phyloP scores from a whole-genome alignment of 2,888 invertebrate genomes.

The Clitarchus hookeri region DNA sequence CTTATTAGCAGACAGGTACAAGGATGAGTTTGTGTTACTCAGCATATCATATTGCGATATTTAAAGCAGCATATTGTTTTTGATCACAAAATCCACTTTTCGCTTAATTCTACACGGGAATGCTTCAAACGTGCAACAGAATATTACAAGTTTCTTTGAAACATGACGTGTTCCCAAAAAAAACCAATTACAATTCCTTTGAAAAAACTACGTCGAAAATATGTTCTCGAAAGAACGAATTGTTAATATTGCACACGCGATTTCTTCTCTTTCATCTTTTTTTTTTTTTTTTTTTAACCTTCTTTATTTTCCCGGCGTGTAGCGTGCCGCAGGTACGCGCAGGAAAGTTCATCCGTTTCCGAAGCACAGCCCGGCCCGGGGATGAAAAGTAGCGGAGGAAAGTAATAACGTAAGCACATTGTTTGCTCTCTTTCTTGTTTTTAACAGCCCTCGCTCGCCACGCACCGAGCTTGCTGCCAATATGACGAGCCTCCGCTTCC shows the following conservation, averaged over 20 bases:
- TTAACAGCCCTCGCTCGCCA: not conserved
- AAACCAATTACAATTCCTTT: not conserved
- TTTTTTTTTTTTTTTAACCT: too few species aligned
- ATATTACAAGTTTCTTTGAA: not conserved
- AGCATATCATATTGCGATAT: too few species aligned
- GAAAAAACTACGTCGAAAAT: not conserved
- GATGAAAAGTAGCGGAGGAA: not conserved
- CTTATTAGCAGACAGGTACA: too few species aligned
- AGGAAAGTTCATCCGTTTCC: not conserved
- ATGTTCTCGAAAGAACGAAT: not conserved
- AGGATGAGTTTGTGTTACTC: too few species aligned
- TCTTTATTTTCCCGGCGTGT: not conserved
- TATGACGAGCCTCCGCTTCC: not conserved
- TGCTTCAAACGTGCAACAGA: not conserved
- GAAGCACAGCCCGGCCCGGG: not conserved
- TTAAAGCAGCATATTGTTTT: too few species aligned
- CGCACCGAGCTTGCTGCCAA: not conserved
- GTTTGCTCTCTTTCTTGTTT: slow-evolving; percentile 2
- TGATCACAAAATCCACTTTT: too few species aligned
- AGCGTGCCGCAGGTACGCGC: not conserved
- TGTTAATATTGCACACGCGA: not conserved
- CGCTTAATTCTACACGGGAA: not conserved
- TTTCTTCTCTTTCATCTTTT: not conserved
- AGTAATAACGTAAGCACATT: not conserved
- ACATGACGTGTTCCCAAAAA: not conserved